Base-by-base conservation (phyloP, 2,113 vertebrate genomes). In the Trogon melanurus region DNA sequence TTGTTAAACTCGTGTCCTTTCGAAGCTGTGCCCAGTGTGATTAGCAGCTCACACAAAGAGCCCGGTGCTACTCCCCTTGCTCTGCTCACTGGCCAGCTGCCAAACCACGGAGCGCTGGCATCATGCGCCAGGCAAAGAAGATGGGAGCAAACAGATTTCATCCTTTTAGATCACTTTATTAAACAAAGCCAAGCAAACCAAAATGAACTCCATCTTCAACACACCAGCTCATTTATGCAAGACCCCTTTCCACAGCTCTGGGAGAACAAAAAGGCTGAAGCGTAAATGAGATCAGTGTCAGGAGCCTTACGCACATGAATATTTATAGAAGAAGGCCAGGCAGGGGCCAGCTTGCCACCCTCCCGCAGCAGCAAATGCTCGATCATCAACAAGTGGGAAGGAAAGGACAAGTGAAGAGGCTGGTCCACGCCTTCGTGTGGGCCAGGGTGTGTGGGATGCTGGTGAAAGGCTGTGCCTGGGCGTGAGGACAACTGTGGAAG, bases 91-190 rank as follows among this genome's bases (percentile, higher is more conserved):
- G 0, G 44, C 13, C 27, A 4, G 61, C 76, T 61, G 66, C 30
- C 1, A 12, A 69, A 57, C 30, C 9, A 0, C 0, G 8, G 50
- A 72, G 44, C 51, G 1, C 2, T 3, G 32, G 20, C 30, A 79
- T 62, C 41, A 20, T 3, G 2, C 45, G 66, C 11, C 9, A 27
- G 38, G 38, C 9, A 6, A 58, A 79, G 74, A 79, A 44, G 53
- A 75, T 1, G 47, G n/a, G 27, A 91, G 76, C 45, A 74, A 85
- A 85, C 50, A 74, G 45, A 47, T 80, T 79, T 73, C 47, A 50
- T 86, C 14, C 5, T 73, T 91, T 84, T 36, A 71, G 34, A 30
- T 41, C 67, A 30, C 27, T 97, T 97, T 95, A 97, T 96, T 97
- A 81, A 92, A 94, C 89, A 94, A 82, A 91, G 91, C 50, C 9